These are phyloP conservation scores for Agrochola macilenta DNA, from an alignment of 2,888 invertebrate species.

Conservation along the genomic window DNA sequence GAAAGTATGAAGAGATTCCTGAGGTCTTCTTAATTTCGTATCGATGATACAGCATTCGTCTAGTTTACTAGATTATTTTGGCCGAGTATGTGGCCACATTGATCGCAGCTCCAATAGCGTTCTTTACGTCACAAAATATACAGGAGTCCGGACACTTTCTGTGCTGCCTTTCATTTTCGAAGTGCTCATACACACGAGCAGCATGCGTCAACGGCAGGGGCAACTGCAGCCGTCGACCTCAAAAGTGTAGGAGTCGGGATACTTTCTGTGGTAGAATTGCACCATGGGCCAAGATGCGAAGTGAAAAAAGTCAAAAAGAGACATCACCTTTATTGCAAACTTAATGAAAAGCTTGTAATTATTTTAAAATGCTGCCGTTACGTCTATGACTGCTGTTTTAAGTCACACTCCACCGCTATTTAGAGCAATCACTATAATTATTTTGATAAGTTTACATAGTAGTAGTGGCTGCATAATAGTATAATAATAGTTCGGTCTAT, in stretches of 20 bases:
- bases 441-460: constrained; percentile 2
- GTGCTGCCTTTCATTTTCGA: too few relatives aligned
- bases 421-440: background rate
- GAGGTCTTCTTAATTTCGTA: background rate
- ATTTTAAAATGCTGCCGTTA: background rate
- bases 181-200: too few relatives aligned
- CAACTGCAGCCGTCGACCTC: background rate
- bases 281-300: background rate
- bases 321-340: background rate
- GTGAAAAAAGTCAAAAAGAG: background rate
- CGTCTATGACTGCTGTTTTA: background rate
- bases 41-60: background rate
- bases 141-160: too few relatives aligned
- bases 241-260: background rate
- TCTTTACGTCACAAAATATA: background rate
- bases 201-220: too few relatives aligned
- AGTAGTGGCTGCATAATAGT: background rate
- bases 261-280: background rate
- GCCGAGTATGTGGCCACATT: background rate
- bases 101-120: background rate
- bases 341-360: background rate
- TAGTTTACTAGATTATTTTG: background rate
- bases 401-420: background rate
- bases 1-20: background rate
- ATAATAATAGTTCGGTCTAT: background rate